phyloP scores from a whole-genome alignment of 1,140 invertebrate species.

The Lordiphosa mommai region DNA sequence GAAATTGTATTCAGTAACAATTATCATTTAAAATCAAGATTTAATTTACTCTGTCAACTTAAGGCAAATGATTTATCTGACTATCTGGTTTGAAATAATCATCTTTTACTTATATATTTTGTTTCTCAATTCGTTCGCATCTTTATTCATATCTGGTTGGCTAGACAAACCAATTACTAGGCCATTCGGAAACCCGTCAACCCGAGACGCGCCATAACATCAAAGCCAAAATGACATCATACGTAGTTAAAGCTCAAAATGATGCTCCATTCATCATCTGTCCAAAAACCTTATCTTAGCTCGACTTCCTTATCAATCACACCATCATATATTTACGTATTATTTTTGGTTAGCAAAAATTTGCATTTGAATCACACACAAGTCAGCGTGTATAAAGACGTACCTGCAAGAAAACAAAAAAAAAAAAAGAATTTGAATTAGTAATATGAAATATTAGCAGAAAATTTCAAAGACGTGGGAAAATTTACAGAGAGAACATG shows the following conservation, averaged over 20 bases:
- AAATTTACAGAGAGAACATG: slow-evolving; percentile 22
- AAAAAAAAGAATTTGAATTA: slow-evolving; percentile 41
- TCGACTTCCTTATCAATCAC: slow-evolving; percentile 68
- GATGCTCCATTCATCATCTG: slow-evolving; percentile 42
- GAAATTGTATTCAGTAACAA: too few species aligned
- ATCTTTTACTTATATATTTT: too few species aligned
- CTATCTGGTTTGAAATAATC: too few species aligned
- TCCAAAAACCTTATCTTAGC: slow-evolving; percentile 11
- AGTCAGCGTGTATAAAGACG: slow-evolving; percentile 9
- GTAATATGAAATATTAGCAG: slow-evolving; percentile 33
- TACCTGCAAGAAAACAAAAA: slow-evolving; percentile 35
- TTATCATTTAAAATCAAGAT: too few species aligned
- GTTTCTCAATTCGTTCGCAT: too few species aligned
- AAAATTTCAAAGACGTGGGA: slow-evolving; percentile 37
- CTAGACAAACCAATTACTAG: too few species aligned
- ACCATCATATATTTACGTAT: slow-evolving; percentile 20
- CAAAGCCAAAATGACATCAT: slow-evolving; percentile 12
- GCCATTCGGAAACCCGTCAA: too few species aligned
- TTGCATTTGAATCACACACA: slow-evolving; percentile 39
- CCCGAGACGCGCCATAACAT: too few species aligned
- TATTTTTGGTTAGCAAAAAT: slow-evolving; percentile 24
- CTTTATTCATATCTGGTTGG: too few species aligned
- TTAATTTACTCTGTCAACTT: too few species aligned
- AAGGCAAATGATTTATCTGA: too few species aligned
- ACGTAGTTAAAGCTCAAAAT: slow-evolving; percentile 5